A percentile compares a stretch with the other conserved stretches of the same genome.
These are phyloP conservation scores for Prorops nasuta DNA, from an alignment of 1,140 invertebrate genomes.

Conservation along the genomic window DNA sequence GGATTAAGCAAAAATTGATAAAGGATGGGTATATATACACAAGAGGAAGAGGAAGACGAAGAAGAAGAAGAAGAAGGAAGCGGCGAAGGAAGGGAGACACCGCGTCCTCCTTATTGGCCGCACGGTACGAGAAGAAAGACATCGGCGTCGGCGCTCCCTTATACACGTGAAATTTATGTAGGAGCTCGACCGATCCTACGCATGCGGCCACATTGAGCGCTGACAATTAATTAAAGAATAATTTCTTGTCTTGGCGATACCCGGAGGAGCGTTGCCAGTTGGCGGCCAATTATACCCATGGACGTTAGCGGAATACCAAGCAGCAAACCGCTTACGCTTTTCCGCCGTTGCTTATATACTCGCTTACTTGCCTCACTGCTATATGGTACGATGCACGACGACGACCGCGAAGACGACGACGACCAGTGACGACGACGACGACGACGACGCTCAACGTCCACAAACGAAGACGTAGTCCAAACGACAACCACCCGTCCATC, in stretches of 20 bases:
- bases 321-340: slow-evolving; percentile 27
- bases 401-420: slow-evolving; percentile 26
- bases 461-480: no score
- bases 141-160: slow-evolving; percentile 25
- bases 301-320: slow-evolving; percentile 54
- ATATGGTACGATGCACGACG: no score
- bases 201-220: slow-evolving; percentile 37
- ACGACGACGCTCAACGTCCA: no score
- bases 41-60: not conserved
- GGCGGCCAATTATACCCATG: slow-evolving; percentile 54
- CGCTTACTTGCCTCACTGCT: slow-evolving; percentile 7
- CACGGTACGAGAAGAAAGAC: not conserved
- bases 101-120: not conserved
- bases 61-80: slow-evolving; percentile 1
- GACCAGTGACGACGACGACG: not conserved
- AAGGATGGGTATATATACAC: not conserved
- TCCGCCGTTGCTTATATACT: slow-evolving; percentile 12
- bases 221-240: slow-evolving; percentile 60
- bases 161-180: slow-evolving; percentile 44
- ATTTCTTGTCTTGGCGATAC: slow-evolving; percentile 55
- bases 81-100: no score
- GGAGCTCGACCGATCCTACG: slow-evolving; percentile 6
- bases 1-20: no score
- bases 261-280: slow-evolving; percentile 48
- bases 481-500: no score